These are phyloP conservation scores for Corvus hawaiiensis DNA, from an alignment of 2,113 vertebrate species.

Conservation along the genomic window DNA sequence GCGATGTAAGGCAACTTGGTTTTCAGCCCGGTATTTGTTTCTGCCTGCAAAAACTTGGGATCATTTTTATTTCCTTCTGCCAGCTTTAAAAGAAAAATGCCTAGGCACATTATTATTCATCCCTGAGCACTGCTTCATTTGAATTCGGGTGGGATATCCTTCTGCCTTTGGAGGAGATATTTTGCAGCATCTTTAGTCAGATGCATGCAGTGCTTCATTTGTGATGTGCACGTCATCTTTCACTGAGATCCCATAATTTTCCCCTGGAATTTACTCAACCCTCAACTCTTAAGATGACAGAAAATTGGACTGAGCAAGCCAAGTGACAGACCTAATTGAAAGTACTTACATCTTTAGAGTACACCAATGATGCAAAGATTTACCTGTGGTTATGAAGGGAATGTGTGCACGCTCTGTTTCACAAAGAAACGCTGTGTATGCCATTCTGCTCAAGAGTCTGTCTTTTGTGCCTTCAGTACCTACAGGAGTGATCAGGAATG, in stretches of 20 bases:
- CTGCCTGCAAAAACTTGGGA: neutral
- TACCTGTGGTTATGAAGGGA: slow-evolving; percentile 22
- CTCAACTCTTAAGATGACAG: neutral
- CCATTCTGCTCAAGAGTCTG: neutral
- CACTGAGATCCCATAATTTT: neutral
- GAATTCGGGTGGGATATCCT: neutral
- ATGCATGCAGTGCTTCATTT: neutral
- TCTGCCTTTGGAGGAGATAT: neutral
- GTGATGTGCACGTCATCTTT: neutral
- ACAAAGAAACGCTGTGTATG: slow-evolving; percentile 21
- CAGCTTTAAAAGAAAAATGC: neutral
- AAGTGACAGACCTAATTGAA: slow-evolving; percentile 1
- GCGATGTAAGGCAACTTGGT: neutral
- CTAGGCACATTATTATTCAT: neutral
- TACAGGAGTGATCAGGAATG: slow-evolving; percentile 47
- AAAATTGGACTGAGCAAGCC: neutral
- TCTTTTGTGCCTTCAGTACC: slow-evolving; percentile 38
- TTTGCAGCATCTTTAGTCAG: neutral
- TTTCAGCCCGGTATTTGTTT: neutral
- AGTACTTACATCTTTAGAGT: neutral
- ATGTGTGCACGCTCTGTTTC: neutral
- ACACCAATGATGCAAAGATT: neutral
- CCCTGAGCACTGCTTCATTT: neutral
- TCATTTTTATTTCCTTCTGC: neutral
- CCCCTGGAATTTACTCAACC: neutral